phyloP scores from a whole-genome alignment of 1,140 invertebrate species.

The Drosophila paulistorum region DNA sequence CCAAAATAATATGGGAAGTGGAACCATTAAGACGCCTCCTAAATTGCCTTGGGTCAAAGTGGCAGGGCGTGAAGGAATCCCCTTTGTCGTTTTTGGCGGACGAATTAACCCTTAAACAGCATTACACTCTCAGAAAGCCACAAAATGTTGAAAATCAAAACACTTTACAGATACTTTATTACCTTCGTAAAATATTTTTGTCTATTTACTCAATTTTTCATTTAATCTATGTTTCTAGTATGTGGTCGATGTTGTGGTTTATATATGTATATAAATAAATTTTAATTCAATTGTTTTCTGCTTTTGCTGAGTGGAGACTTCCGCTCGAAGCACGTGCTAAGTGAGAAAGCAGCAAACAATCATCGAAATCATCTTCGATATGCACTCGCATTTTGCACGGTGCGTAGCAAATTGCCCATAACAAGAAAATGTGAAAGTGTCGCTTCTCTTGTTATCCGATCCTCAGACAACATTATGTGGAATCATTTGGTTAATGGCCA shows the following conservation, averaged over 20 bases:
- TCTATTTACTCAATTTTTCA: too few relatives aligned
- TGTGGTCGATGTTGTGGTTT: too few relatives aligned
- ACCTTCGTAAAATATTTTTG: too few relatives aligned
- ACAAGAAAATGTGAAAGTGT: slow-evolving; percentile 64
- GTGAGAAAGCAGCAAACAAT: neutral
- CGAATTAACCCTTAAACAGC: neutral
- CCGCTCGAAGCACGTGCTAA: slow-evolving; percentile 42
- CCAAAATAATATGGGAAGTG: slow-evolving; percentile 43
- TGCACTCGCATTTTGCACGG: slow-evolving; percentile 35
- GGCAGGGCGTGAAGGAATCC: slow-evolving; percentile 12
- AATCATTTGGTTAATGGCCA: slow-evolving; percentile 69
- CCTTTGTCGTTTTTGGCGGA: neutral
- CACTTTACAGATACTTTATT: neutral
- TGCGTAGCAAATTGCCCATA: slow-evolving; percentile 55
- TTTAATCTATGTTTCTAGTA: too few relatives aligned
- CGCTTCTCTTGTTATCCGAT: slow-evolving; percentile 42
- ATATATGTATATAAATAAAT: too few relatives aligned
- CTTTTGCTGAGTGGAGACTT: slow-evolving; percentile 27
- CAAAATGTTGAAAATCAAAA: neutral
- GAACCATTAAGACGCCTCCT: slow-evolving; percentile 38
- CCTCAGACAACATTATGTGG: slow-evolving; percentile 44
- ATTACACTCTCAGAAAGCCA: slow-evolving; percentile 11
- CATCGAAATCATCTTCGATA: slow-evolving; percentile 4
- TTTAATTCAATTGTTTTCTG: neutral
- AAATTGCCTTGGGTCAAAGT: slow-evolving; percentile 28